Conservation (phyloP, 1,140 invertebrate species). For the Tenebrio molitor region DNA sequence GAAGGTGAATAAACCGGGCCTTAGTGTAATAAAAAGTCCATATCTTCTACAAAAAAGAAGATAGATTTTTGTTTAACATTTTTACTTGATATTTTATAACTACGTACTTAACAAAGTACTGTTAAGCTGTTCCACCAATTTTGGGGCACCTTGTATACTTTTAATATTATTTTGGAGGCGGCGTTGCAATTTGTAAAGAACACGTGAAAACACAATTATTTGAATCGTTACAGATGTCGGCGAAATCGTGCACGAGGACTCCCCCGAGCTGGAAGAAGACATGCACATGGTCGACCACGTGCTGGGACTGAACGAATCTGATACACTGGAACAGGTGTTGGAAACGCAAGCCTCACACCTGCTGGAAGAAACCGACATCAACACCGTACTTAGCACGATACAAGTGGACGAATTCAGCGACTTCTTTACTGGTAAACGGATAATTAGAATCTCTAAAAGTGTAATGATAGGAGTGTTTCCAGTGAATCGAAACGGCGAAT, state of each 20-base stretch:
- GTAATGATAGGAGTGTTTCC: too few species aligned
- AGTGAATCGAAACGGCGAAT: conserved; percentile 81
- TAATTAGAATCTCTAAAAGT: too few species aligned
- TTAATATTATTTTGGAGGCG: too few species aligned
- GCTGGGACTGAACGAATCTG: conserved; percentile 61
- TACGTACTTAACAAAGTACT: too few species aligned
- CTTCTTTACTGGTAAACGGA: conserved; percentile 81
- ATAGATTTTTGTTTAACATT: too few species aligned
- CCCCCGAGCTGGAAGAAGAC: conserved; percentile 62
- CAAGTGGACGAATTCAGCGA: conserved; percentile 93
- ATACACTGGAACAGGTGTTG: conserved; percentile 61
- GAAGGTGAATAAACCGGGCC: too few species aligned
- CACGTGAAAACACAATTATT: too few species aligned
- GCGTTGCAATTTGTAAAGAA: conserved; percentile 9
- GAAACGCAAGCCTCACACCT: conserved; percentile 67
- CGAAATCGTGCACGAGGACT: conserved; percentile 59
- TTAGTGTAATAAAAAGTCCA: too few species aligned
- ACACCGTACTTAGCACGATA: conserved; percentile 89
- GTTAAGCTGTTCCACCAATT: too few species aligned
- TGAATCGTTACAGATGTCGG: conserved; percentile 54
- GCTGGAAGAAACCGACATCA: conserved; percentile 88
- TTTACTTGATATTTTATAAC: too few species aligned
- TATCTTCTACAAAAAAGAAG: too few species aligned
- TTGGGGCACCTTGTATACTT: too few species aligned
- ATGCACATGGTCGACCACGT: conserved; percentile 65